phyloP scores from a whole-genome alignment of 1,140 invertebrate species.

The Pissodes strobi region DNA sequence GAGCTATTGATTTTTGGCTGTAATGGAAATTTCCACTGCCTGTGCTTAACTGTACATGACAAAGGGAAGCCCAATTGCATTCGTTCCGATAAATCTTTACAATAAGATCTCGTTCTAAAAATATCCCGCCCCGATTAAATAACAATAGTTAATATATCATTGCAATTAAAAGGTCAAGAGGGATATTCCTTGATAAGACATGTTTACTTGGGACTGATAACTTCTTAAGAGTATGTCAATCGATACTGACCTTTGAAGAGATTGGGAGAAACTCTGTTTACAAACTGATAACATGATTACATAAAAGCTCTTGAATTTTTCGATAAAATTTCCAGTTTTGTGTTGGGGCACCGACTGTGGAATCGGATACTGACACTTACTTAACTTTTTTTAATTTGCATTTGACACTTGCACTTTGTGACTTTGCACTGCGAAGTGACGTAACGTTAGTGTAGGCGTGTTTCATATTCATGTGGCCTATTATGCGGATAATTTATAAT shows the following conservation, averaged over 20 bases:
- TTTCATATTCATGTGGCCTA: no score
- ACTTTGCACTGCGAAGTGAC: not conserved
- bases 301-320: slow-evolving; percentile 4
- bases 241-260: slow-evolving; percentile 49
- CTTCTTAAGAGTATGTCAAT: slow-evolving; percentile 23
- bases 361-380: no score
- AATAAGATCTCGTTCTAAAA: not conserved
- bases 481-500: no score
- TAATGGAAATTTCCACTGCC: slow-evolving; percentile 24
- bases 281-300: slow-evolving; percentile 47
- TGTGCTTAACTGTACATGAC: not conserved
- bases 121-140: slow-evolving; percentile 7
- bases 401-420: slow-evolving; percentile 6
- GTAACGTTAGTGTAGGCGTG: not conserved
- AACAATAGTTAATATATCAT: not conserved
- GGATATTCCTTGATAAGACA: slow-evolving; percentile 23
- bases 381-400: slow-evolving; percentile 4
- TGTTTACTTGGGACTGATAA: slow-evolving; percentile 5
- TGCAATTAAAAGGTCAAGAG: slow-evolving; percentile 18
- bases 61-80: not conserved
- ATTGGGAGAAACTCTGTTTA: slow-evolving; percentile 43
- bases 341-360: not conserved
- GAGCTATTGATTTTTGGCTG: slow-evolving; percentile 16
- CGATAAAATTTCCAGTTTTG: slow-evolving; percentile 10
- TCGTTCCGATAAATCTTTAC: not conserved